phyloP scores from a whole-genome alignment of 2,888 invertebrate species.

The Plebejus melissa region DNA sequence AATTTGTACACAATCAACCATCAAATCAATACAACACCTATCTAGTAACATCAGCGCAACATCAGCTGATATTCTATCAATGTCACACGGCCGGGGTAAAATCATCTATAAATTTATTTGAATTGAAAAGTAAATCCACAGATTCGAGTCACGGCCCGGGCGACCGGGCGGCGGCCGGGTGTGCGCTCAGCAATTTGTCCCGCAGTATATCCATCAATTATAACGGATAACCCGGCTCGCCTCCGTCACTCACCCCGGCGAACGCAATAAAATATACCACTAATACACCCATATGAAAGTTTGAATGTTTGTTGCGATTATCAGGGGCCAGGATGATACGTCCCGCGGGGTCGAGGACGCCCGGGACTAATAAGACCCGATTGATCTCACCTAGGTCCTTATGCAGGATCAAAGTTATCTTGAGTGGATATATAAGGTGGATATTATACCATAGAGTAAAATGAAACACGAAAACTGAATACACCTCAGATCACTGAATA shows the following conservation, averaged over 20 bases:
- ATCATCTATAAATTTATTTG: constrained; percentile 29
- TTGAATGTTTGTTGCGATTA: constrained; percentile 15
- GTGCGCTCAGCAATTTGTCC: constrained; percentile 31
- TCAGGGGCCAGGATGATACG: background rate
- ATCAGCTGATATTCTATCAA: constrained; percentile 16
- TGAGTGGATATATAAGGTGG: background rate
- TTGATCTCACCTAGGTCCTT: background rate
- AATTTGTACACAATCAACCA: background rate
- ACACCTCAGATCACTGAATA: background rate
- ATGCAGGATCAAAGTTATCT: background rate
- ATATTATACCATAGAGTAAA: background rate
- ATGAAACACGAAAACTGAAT: background rate
- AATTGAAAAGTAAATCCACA: constrained; percentile 28
- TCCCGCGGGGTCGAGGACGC: background rate
- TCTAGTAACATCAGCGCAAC: background rate
- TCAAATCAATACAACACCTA: background rate
- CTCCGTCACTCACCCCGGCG: constrained; percentile 11
- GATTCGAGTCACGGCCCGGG: constrained; percentile 28
- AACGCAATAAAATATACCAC: constrained; percentile 24
- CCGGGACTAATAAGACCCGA: background rate
- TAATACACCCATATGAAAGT: constrained; percentile 21
- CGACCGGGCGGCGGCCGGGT: constrained; percentile 10
- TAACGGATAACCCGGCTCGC: constrained; percentile 24
- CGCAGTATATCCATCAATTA: constrained; percentile 29
- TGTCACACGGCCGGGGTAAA: constrained; percentile 10